phyloP scores from a whole-genome alignment of 2,797 vertebrate genomes.

The Euthynnus affinis region DNA sequence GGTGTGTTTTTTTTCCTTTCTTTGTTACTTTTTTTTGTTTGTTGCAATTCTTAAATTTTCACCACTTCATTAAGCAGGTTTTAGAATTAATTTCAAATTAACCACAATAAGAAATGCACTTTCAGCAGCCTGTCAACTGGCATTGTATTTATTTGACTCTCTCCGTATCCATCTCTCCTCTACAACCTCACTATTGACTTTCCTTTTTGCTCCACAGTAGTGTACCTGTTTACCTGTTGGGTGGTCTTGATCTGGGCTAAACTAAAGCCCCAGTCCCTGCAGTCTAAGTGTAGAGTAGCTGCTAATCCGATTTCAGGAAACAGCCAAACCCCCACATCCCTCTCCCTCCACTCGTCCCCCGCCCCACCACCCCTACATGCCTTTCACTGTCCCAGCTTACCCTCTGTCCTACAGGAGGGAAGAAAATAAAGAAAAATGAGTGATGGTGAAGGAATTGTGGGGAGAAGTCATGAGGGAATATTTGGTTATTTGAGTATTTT shows the following conservation, averaged over 20 bases:
- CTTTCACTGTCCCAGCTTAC: constrained; percentile 60
- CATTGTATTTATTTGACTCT: constrained; percentile 69
- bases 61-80: constrained; percentile 14
- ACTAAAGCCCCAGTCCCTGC: constrained; percentile 85
- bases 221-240: constrained; percentile 91
- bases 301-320: constrained; percentile 93
- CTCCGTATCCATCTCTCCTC: constrained; percentile 60
- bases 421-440: constrained; percentile 52
- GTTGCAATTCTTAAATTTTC: constrained; percentile 29
- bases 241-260: constrained; percentile 88
- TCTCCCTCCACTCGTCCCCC: constrained; percentile 60
- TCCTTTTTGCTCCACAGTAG: constrained; percentile 77
- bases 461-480: constrained; percentile 29
- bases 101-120: constrained; percentile 42
- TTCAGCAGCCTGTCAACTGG: constrained; percentile 38
- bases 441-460: constrained; percentile 35
- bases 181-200: constrained; percentile 62
- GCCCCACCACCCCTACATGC: constrained; percentile 27
- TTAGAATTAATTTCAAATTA: constrained; percentile 66
- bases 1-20: constrained; percentile 3
- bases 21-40: constrained; percentile 44
- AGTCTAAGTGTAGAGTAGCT: constrained; percentile 91
- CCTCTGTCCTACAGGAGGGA: constrained; percentile 40
- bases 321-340: constrained; percentile 82
- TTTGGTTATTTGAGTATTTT: constrained; percentile 74